Evolutionary conservation across 2,797 vertebrate genomes (phyloP).

Genomic region (Mus caroli): DNA sequence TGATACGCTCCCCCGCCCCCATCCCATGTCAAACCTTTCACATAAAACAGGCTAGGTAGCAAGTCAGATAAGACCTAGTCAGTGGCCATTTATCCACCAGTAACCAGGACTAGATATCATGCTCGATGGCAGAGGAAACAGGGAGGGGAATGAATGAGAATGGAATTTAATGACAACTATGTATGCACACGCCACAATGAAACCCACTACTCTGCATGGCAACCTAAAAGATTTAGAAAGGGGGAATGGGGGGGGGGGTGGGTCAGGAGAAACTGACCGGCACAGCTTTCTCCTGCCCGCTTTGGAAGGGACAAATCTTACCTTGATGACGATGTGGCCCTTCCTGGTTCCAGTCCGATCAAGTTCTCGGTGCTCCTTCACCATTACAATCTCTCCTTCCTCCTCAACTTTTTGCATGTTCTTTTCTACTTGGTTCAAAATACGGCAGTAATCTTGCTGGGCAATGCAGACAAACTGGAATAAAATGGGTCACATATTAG

Average conservation of each 20-base stretch:
- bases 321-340: constrained; percentile 99
- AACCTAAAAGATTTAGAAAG: background rate
- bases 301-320: constrained; percentile 73
- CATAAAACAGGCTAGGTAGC: background rate
- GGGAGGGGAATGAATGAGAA: background rate
- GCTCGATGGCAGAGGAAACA: background rate
- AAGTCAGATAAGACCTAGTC: background rate
- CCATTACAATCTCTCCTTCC: constrained; percentile 99
- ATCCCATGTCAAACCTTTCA: background rate
- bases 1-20: background rate
- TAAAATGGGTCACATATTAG: constrained; percentile 70
- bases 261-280: background rate
- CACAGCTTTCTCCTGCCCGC: background rate
- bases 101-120: background rate
- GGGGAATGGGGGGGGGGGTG: rapidly evolving
- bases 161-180: background rate
- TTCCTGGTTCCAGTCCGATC: constrained; percentile 99
- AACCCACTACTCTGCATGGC: too few relatives aligned
- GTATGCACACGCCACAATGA: background rate
- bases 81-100: background rate
- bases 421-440: constrained; percentile 99
- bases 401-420: constrained; percentile 99
- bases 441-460: constrained; percentile 99
- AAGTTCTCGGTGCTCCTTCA: constrained; percentile 98
- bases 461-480: constrained; percentile 98